phyloP scores from a whole-genome alignment of 2,888 invertebrate species.

The Hirtodrosophila cameraria region DNA sequence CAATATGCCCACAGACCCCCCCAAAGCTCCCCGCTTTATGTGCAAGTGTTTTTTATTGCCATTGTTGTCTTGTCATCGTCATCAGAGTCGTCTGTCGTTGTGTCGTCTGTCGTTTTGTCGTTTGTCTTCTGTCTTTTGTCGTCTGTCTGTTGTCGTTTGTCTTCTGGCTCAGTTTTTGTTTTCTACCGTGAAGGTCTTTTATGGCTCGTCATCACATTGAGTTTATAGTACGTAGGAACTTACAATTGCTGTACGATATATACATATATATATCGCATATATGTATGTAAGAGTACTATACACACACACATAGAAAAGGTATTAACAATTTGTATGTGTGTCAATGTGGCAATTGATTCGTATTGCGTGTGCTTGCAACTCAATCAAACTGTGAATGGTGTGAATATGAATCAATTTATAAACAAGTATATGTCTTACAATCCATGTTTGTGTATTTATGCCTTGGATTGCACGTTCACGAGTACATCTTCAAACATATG shows the following conservation, averaged over 20 bases:
- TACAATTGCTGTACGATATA: slow-evolving; percentile 27
- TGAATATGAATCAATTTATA: slow-evolving; percentile 41
- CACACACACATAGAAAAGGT: not conserved
- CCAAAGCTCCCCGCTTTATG: not conserved
- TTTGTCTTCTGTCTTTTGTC: slow-evolving; percentile 23
- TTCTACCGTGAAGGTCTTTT: slow-evolving; percentile 70
- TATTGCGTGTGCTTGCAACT: slow-evolving; percentile 69
- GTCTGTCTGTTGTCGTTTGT: slow-evolving; percentile 24
- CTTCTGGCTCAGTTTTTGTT: slow-evolving; percentile 53
- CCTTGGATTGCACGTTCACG: too few relatives aligned
- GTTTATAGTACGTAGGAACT: slow-evolving; percentile 6
- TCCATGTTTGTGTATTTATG: too few relatives aligned
- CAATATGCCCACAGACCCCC: not conserved
- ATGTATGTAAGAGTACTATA: slow-evolving; percentile 15
- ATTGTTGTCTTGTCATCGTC: slow-evolving; percentile 54
- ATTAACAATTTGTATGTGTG: slow-evolving; percentile 54
- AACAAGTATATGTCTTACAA: not conserved
- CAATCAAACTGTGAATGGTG: slow-evolving; percentile 47
- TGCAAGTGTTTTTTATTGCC: slow-evolving; percentile 46
- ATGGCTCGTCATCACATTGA: slow-evolving; percentile 52
- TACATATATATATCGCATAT: too few relatives aligned
- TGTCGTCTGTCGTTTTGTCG: slow-evolving; percentile 15
- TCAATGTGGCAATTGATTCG: slow-evolving; percentile 76
- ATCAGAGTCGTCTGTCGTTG: not conserved
- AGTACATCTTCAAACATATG: too few relatives aligned